phyloP scores from a whole-genome alignment of 2,797 vertebrate genomes.

The Lophotriccus pileatus region DNA sequence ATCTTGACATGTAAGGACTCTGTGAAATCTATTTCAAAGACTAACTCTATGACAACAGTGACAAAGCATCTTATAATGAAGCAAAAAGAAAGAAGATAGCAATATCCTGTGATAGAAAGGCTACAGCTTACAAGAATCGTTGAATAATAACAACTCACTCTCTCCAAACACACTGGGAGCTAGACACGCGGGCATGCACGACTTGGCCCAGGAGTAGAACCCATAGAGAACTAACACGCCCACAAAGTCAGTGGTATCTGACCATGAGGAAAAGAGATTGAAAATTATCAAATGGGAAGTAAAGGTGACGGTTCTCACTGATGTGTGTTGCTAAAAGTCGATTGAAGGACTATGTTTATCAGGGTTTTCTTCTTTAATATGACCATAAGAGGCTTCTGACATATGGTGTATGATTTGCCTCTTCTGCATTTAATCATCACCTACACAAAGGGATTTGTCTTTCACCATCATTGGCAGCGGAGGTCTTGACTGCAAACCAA shows the following conservation, averaged over 20 bases:
- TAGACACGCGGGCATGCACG: neutral
- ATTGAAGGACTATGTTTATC: neutral
- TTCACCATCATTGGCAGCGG: neutral
- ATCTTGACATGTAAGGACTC: neutral
- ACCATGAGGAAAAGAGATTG: neutral
- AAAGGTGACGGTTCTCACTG: neutral
- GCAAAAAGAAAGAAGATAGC: neutral
- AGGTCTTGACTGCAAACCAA: neutral
- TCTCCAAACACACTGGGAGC: neutral
- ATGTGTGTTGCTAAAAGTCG: neutral
- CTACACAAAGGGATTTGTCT: neutral
- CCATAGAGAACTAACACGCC: neutral
- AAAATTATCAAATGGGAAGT: neutral
- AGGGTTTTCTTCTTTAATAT: neutral
- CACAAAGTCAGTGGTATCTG: neutral
- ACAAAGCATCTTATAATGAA: neutral
- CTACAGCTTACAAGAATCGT: neutral
- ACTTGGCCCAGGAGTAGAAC: neutral
- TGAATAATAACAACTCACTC: neutral
- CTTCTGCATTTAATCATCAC: neutral
- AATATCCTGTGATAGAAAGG: neutral
- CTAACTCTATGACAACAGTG: neutral
- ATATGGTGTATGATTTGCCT: rapidly evolving
- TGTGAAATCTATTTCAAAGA: conserved; percentile 11
- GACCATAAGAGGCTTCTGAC: neutral